A percentile compares a stretch with the other conserved stretches of the same genome.
These are phyloP conservation scores for Prietella phreatophila DNA, from an alignment of 2,113 vertebrate genomes.

Conservation along the genomic window DNA sequence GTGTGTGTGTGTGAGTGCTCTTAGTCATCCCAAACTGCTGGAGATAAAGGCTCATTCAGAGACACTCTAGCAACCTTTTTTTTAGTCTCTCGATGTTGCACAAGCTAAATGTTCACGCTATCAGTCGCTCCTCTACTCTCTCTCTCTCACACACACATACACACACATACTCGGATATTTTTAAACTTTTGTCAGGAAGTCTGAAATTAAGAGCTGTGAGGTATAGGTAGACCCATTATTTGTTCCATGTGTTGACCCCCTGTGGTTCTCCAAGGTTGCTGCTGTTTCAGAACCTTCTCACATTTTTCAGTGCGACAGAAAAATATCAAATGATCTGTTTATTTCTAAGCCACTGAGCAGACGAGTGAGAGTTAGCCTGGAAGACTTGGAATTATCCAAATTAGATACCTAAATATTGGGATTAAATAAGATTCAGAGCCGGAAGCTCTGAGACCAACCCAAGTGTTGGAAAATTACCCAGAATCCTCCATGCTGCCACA, in stretches of 20 bases:
- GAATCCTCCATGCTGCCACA: background rate
- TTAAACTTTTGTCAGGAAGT: background rate
- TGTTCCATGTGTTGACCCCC: background rate
- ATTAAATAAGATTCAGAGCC: background rate
- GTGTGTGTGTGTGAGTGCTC: background rate
- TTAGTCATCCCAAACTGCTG: constrained; percentile 50
- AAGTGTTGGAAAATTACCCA: background rate
- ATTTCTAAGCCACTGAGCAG: background rate
- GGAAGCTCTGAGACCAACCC: background rate
- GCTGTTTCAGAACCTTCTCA: background rate
- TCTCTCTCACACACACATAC: background rate
- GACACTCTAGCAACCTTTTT: background rate
- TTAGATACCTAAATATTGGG: background rate
- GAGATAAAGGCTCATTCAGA: constrained; percentile 46
- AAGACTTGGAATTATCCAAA: background rate
- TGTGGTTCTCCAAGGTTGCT: background rate
- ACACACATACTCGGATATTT: background rate
- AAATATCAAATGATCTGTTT: background rate
- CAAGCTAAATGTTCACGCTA: background rate
- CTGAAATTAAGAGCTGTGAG: background rate
- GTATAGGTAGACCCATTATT: background rate
- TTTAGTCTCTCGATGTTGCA: constrained; percentile 11
- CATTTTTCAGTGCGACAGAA: background rate
- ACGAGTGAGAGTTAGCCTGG: too few species aligned
- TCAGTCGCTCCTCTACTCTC: background rate